Base-by-base conservation (phyloP, 2,888 invertebrate genomes). In the Hydrotaea diabolus region DNA sequence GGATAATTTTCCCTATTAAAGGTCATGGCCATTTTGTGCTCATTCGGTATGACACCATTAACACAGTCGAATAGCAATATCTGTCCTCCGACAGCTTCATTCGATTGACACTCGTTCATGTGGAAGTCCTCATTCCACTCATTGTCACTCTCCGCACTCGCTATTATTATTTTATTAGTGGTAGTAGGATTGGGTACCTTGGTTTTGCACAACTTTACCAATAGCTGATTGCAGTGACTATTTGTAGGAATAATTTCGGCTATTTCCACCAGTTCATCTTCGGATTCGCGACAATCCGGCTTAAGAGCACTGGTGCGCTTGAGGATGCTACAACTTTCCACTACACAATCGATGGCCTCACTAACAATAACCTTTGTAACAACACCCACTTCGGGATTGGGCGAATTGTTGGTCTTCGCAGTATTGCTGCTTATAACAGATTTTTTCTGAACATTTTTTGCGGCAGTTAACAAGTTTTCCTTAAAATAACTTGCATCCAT, bases 1-100 rank as follows among this genome's bases (percentile, higher is more conserved):
- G 96, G 96, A 86, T 95, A 94, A 88, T 96, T 95, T 57, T 94
- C 93, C 72, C 93, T 93, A 9, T 94, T 93, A 85, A 96, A 92
- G 88, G 95, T 95, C 72, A 90, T 88, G 5, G 90, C 89, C 94
- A 90, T 88, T 57, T 89, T 90, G 62, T 91, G 90, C 43, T 91
- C 91, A 82, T 90, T 90, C 3, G 91, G 90, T 73, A 91, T 90
- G 57, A 88, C 87, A 1, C 85, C 86, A 82, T 91, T 89, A 31
- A 88, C 87, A 43, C 89, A 90, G 66, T 90, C 90, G 75, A 91
- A 91, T 0, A 91, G 87, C 9, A 91, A 69, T 49, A 91, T 83
- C 85, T 91, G 91, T 3, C 91, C 91, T 2, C 89, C 90, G 5
- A 90, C 88, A 81, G 87, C 86, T 64, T 77, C 79, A 15, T 77